Evolutionary conservation across 1,140 invertebrate genomes (phyloP), one percentile per base, ranked within the genome.

Genomic region (Microplitis mediator): DNA sequence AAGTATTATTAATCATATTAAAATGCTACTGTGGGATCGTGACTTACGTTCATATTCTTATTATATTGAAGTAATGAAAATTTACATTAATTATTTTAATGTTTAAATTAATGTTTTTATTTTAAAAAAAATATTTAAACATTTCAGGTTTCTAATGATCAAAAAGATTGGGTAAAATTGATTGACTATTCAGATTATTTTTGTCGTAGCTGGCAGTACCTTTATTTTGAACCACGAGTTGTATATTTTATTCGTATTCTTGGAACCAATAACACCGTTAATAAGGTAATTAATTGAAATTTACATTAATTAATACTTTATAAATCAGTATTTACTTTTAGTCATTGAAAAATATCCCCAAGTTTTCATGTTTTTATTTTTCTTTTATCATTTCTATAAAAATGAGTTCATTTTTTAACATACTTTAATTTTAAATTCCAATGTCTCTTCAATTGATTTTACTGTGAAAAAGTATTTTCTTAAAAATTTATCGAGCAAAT

Each of bases 41-140:
- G 97, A 99, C 86, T 90, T 92, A 80, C 92, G 97, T 72, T 97
- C 96, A 2, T 99, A 99, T 88, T 97, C 96, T 0, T 99, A 99
- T 86, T 98, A 93, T 81, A 92, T 99, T 73, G 97, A 99, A 86
- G 85, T 87, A 74, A 76, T 23, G 62, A 52, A 39, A 51, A 9
- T 58, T 11, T 54, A 31, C 50, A 35, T 4, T 31, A 9, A 6
- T n/a, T 56, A n/a, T 68, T 14, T 36, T 6, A n/a, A 68, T 36
- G 23, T 23, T 23, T 23, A 23, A 56, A 13, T n/a, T 56, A 4
- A 56, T 32, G 4, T 52, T 69, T 54, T 68, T 63, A n/a, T 3
- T 45, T 11, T 52, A 13, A 8, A 67, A 45, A 56, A 54, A 62
- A 32, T 73, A 72, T 71, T 68, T 60, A 63, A 34, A 11, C 16